Conservation (phyloP, 2,113 vertebrate genomes). For the Phrynosoma platyrhinos region DNA sequence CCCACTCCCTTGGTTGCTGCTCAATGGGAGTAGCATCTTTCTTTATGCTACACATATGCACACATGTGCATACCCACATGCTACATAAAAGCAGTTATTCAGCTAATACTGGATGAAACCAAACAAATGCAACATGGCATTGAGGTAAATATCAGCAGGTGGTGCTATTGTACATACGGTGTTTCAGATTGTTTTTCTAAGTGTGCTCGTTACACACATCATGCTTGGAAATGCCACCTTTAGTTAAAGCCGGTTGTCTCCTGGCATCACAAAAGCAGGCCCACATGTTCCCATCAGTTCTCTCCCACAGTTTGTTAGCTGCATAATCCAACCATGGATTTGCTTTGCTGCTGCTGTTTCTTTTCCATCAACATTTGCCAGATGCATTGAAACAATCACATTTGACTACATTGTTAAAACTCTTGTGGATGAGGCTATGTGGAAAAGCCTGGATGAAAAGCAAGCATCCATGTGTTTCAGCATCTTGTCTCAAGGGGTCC, state of each 20-base stretch:
- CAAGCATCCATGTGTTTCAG: not conserved
- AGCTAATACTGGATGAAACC: not conserved
- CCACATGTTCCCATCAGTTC: not conserved
- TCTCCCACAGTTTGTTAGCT: not conserved
- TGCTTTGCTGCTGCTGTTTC: not conserved
- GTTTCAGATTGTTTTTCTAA: not conserved
- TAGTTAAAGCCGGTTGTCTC: not conserved
- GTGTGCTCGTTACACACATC: not conserved
- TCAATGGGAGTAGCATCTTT: not conserved
- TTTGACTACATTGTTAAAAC: not conserved
- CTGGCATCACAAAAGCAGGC: not conserved
- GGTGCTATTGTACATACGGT: conserved; percentile 11
- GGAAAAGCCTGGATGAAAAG: not conserved
- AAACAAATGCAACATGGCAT: not conserved
- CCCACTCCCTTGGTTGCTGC: not conserved
- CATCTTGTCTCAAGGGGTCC: not conserved
- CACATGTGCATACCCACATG: too few relatives aligned
- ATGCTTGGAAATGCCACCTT: not conserved
- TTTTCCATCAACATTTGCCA: not conserved
- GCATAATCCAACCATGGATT: not conserved
- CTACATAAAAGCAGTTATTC: not conserved
- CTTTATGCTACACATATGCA: too few relatives aligned
- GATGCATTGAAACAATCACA: not conserved
- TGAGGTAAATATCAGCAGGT: not conserved
- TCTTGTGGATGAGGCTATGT: too few relatives aligned